Evolutionary conservation across 2,113 vertebrate species (phyloP).

Genomic region (Oryzias javanicus): DNA sequence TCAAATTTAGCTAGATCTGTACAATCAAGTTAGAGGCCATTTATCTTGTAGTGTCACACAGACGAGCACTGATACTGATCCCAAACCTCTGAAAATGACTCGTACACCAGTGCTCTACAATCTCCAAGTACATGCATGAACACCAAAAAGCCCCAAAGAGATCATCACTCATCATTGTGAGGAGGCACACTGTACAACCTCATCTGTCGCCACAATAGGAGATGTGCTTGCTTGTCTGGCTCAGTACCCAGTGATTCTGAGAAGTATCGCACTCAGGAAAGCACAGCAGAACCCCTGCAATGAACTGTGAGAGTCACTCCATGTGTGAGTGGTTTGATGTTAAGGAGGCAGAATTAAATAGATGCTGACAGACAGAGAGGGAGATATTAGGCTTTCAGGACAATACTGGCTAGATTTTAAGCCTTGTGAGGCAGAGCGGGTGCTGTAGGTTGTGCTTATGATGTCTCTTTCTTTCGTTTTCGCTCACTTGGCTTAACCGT

Average conservation of each 20-base stretch:
- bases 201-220: slow-evolving; percentile 43
- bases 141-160: slow-evolving; percentile 18
- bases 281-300: slow-evolving; percentile 26
- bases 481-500: slow-evolving; percentile 53
- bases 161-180: slow-evolving; percentile 35
- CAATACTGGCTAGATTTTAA: slow-evolving; percentile 24
- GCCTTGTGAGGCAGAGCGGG: slow-evolving; percentile 44
- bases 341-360: slow-evolving; percentile 33
- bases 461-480: slow-evolving; percentile 50
- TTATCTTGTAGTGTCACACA: slow-evolving; percentile 1
- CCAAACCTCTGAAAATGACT: too few relatives aligned
- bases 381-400: slow-evolving; percentile 29
- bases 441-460: slow-evolving; percentile 12
- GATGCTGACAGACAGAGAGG: slow-evolving; percentile 46
- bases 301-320: slow-evolving; percentile 24
- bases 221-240: slow-evolving; percentile 22
- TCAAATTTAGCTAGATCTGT: too few relatives aligned
- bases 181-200: slow-evolving; percentile 25
- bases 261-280: slow-evolving; percentile 27
- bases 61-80: too few relatives aligned
- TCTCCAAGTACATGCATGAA: slow-evolving; percentile 1
- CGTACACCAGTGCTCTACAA: background rate
- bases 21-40: slow-evolving; percentile 22
- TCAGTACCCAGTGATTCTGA: slow-evolving; percentile 20
- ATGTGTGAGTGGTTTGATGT: slow-evolving; percentile 17